These are phyloP conservation scores for Pterophyllum scalare DNA, from an alignment of 2,113 vertebrate genomes.

Conservation along the genomic window DNA sequence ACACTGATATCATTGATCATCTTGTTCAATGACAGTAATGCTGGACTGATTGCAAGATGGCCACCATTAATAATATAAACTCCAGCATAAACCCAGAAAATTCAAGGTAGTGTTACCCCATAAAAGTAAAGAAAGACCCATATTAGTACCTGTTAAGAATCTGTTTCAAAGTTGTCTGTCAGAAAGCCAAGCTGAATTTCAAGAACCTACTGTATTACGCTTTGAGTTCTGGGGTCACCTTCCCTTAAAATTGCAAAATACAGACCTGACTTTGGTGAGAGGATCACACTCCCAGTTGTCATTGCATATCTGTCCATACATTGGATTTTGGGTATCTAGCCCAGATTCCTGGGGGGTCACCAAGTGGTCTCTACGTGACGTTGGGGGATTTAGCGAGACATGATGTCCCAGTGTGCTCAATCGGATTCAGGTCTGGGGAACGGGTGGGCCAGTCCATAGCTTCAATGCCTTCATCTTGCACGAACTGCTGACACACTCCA, in stretches of 20 bases:
- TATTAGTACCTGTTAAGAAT: neutral
- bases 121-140: neutral
- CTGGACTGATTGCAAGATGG: slow-evolving; percentile 47
- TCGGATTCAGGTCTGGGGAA: no score
- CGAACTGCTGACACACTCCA: no score
- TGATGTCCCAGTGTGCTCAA: no score
- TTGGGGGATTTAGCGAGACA: no score
- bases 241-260: no score
- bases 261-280: neutral
- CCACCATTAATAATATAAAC: slow-evolving; percentile 40
- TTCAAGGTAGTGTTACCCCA: neutral
- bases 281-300: neutral
- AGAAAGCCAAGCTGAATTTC: no score
- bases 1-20: slow-evolving; percentile 65
- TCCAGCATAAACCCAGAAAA: neutral
- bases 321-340: neutral
- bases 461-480: no score
- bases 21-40: slow-evolving; percentile 59
- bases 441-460: no score
- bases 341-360: no score
- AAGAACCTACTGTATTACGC: no score
- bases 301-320: neutral
- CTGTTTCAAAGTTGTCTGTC: neutral
- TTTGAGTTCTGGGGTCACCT: no score
- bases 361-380: no score